Conservation (phyloP, 1,140 invertebrate species). For the Zaprionus taronus region DNA sequence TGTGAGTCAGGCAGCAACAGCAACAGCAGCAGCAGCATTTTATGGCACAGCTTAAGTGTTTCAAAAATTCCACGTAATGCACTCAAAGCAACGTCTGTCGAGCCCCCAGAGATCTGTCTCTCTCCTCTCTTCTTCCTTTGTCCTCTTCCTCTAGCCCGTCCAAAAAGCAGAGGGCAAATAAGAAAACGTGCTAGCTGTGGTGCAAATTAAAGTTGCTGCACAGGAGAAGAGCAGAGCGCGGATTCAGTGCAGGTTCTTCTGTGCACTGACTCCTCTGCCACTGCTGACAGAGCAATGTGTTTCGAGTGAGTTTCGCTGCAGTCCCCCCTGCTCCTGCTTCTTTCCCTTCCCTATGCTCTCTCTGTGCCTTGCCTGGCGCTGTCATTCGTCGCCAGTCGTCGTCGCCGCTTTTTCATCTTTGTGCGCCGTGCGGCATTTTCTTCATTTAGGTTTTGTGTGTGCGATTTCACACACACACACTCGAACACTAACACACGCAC, state of each 20-base stretch:
- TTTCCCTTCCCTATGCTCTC: background rate
- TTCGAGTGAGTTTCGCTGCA: conserved; percentile 49
- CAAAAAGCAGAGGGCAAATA: conserved; percentile 70
- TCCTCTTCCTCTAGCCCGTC: background rate
- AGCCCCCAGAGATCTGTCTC: conserved; percentile 38
- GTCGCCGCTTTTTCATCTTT: conserved; percentile 75
- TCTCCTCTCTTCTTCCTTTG: background rate
- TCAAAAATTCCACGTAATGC: conserved; percentile 83
- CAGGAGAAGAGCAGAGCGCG: conserved; percentile 13
- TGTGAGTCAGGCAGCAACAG: conserved; percentile 58
- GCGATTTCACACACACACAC: conserved; percentile 70
- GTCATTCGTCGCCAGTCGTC: conserved; percentile 52
- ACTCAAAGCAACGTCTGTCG: conserved; percentile 77
- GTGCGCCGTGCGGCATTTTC: conserved; percentile 73
- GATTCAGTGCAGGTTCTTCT: conserved; percentile 20
- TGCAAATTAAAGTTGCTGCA: conserved; percentile 73
- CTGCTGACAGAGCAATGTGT: conserved; percentile 78
- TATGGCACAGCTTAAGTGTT: conserved; percentile 82
- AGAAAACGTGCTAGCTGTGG: conserved; percentile 77
- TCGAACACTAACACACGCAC: conserved; percentile 42
- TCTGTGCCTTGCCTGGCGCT: conserved; percentile 13
- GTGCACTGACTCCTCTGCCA: conserved; percentile 52
- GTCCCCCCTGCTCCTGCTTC: background rate
- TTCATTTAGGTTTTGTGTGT: conserved; percentile 78
- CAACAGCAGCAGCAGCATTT: conserved; percentile 68